A percentile compares a stretch with the other conserved stretches of the same genome.
These are phyloP conservation scores for Pseudopleuronectes americanus DNA, from an alignment of 2,797 vertebrate genomes.

Conservation along the genomic window DNA sequence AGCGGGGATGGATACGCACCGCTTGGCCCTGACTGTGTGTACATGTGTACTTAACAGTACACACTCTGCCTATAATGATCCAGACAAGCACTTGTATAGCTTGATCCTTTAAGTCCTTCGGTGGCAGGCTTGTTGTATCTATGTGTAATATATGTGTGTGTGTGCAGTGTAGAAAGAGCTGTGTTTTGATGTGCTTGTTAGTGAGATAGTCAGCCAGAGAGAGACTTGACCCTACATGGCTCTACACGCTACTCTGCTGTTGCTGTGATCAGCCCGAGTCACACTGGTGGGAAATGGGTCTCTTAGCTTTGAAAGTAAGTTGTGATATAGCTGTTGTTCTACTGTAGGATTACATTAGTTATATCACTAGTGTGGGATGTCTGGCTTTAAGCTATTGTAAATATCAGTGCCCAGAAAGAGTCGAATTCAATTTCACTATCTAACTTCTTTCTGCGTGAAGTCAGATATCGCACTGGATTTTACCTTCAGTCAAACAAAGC, in stretches of 20 bases:
- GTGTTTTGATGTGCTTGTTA: conserved; percentile 69
- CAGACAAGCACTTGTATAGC: conserved; percentile 44
- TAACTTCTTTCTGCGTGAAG: neutral
- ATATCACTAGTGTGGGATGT: neutral
- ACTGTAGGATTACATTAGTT: neutral
- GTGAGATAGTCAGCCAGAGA: conserved; percentile 67
- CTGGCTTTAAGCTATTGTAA: neutral
- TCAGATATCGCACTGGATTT: neutral
- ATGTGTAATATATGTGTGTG: conserved; percentile 22
- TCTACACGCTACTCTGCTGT: conserved; percentile 64
- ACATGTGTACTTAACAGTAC: conserved; percentile 13
- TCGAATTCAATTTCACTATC: no score
- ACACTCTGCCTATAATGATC: conserved; percentile 54
- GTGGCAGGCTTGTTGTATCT: conserved; percentile 19
- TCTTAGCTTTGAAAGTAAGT: conserved; percentile 35
- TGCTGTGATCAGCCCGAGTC: conserved; percentile 60
- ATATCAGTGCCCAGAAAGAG: no score
- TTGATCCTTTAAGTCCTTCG: conserved; percentile 47
- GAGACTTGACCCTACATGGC: conserved; percentile 75
- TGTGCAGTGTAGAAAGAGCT: conserved; percentile 24
- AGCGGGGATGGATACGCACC: conserved; percentile 21
- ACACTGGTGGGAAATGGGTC: conserved; percentile 46
- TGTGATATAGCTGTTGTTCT: neutral
- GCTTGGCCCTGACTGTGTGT: conserved; percentile 30
- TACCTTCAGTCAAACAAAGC: neutral